Base-by-base conservation (phyloP, 1,140 invertebrate species). In the Drosophila hydei region DNA sequence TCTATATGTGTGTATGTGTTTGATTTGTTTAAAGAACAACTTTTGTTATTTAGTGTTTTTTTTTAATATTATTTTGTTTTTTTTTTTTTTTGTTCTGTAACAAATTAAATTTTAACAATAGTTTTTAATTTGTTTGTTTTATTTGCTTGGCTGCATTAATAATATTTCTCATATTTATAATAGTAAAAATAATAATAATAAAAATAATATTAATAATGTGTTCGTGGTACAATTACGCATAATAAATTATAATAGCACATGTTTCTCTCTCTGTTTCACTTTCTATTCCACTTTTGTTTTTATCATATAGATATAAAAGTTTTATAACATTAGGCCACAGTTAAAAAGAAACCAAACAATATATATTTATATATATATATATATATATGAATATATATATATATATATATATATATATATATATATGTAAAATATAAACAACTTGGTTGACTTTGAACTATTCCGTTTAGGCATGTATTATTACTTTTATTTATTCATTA, bases 231-330 rank as follows among this genome's bases (percentile, higher is more conserved):
- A 38, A 27, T 54, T 61, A 56, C 30, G 48, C 67, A 68, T 43
- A 72, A 77, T 77, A 79, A 84, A 70, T 84, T 63, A 76, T 73
- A 84, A 79, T 79, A 78, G 65, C 65, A 75, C 70, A 70, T 54
- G 50, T 69, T 61, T 65, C 9, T 27, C 18, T 64, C 36, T 12
- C 18, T 18, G 30, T 38, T 56, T 61, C 40, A 48, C 1, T 30
- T 58, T 16, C 43, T 3, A 25, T 23, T 58, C 3, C 5, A 5
- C n/a, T 72, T 51, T 42, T 30, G 18, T 60, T 43, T 54, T 74
- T 60, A 62, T 67, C 36, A 60, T 72, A 51, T 61, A 51, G 27
- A 55, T 61, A 58, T 65, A 59, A 33, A 81, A 38, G 61, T 71
- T 77, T 61, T 70, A 67, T 74, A 81, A 81, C 78, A 77, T 54